Base-by-base conservation (phyloP, 2,113 vertebrate species). In the Monarcha castaneiventris region DNA sequence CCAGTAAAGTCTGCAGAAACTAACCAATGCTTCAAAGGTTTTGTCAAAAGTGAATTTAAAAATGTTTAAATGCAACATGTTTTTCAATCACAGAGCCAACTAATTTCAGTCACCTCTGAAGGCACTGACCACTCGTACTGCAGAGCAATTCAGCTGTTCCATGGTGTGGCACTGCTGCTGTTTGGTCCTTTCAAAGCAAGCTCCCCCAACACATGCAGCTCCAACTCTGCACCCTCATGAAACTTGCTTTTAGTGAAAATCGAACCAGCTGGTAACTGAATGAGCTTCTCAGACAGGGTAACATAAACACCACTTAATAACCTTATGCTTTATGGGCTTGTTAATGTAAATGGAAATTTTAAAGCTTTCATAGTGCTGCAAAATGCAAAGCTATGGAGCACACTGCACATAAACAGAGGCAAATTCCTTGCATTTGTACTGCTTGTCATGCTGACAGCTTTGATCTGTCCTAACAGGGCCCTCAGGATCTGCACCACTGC, bases 291-390 rank as follows among this genome's bases (percentile, higher is more conserved):
- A 82, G 93, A 86, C 51, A 89, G 54, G 41, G 6, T 49, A 68
- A 84, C 61, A 84, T 92, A 96, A 96, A 94, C 94, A 96, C 30
- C 35, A 37, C 69, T 94, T 91, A 94, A 95, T 91, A 94, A 78
- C 68, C 72, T 80, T 48, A 78, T 56, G 32, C 74, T 97, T 97
- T 96, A 94, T 58, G 58, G 73, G 91, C 94, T 94, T 72, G 89
- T 92, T 89, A 97, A 94, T 2, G 2, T 49, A 96, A 96, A 94
- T 94, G 80, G 83, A 92, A 75, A 83, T 89, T 92, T 68, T 91
- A 84, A 95, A 92, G 80, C n/a, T 91, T 94, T 94, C 77, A 64
- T 12, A 56, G 56, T 0, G 1, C 68, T 75, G 66, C 84, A 89
- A 84, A 92, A 91, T 13, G 35, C 72, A 94, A 93, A 91, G 69